Base-by-base conservation (phyloP, 2,888 invertebrate genomes). In the Escarpia spicata region DNA sequence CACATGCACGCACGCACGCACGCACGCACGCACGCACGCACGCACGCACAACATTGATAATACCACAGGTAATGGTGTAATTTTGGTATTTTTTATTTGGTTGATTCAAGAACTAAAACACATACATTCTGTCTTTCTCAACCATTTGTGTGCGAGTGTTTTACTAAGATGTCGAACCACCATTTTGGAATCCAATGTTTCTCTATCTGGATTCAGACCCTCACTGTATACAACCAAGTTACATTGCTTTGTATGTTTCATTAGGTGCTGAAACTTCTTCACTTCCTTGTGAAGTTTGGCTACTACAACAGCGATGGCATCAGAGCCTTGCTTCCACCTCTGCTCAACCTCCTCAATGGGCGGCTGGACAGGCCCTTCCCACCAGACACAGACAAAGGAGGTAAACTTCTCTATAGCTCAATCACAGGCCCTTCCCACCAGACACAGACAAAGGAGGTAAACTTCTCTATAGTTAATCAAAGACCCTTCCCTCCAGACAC, bases 231-330 rank as follows among this genome's bases (percentile, higher is more conserved):
- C 75, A 75, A 26, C 19, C 75, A 75, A 26, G 75, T 75, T 0
- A 75, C 75, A 75, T n/a, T 26, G 75, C 26, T 75, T 1, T 19
- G 75, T 75, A 15, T 60, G 60, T 19, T 19, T 91, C 45, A 4
- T 37, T 92, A 95, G 94, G 95, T 95, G 3, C 92, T 95, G 92
- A 91, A 93, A 37, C 93, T 95, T 91, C 94, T 95, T 92, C 94
- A 94, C 92, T 94, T 94, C 93, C 92, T 95, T 92, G 94, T 95
- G 52, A 94, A 94, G 93, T 94, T 95, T 90, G 95, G 95, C 37
- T 95, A 95, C 94, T 95, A 95, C 93, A 94, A 93, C 37, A 94
- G 94, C 19, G 94, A 94, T 43, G 95, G 95, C 93, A 95, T 95
- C 92, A 94, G 94, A 91, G 45, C 92, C 12, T 93, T 95, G 43